A percentile compares a stretch with the other conserved stretches of the same genome.
Conservation (phyloP, 2,888 invertebrate species). For the Chymomyza fuscimana region DNA sequence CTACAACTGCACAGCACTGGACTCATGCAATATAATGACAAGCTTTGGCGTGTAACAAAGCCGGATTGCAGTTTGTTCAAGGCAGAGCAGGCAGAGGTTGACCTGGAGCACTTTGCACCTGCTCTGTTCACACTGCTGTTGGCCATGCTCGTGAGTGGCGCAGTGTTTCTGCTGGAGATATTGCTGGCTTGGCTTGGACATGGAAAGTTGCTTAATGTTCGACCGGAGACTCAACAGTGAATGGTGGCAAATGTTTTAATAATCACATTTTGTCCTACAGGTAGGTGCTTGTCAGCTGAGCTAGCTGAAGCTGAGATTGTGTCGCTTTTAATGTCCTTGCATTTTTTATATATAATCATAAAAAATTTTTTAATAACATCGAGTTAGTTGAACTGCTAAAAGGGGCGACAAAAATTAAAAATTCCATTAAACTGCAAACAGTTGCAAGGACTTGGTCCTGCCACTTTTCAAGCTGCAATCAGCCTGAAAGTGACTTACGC, state of each 20-base stretch:
- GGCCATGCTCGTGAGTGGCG: slow-evolving; percentile 60
- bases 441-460: slow-evolving; percentile 28
- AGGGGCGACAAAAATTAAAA: slow-evolving; percentile 52
- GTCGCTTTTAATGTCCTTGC: slow-evolving; percentile 41
- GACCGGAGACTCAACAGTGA: slow-evolving; percentile 7
- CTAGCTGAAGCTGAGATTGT: slow-evolving; percentile 31
- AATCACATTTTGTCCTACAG: slow-evolving; percentile 29
- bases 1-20: slow-evolving; percentile 64
- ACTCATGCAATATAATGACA: slow-evolving; percentile 65
- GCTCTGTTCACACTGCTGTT: slow-evolving; percentile 65
- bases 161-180: slow-evolving; percentile 59
- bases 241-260: slow-evolving; percentile 30
- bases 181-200: slow-evolving; percentile 21
- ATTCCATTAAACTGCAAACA: slow-evolving; percentile 69
- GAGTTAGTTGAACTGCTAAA: slow-evolving; percentile 16
- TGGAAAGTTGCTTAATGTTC: background rate
- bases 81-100: slow-evolving; percentile 68
- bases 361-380: slow-evolving; percentile 47
- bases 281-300: background rate
- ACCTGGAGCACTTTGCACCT: slow-evolving; percentile 75
- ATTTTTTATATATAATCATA: slow-evolving; percentile 49
- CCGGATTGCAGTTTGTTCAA: slow-evolving; percentile 67
- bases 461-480: slow-evolving; percentile 6
- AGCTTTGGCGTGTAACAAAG: slow-evolving; percentile 63
- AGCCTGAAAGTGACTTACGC: slow-evolving; percentile 1